Base-by-base conservation (phyloP, 2,797 vertebrate species). In the Darevskia mixta region DNA sequence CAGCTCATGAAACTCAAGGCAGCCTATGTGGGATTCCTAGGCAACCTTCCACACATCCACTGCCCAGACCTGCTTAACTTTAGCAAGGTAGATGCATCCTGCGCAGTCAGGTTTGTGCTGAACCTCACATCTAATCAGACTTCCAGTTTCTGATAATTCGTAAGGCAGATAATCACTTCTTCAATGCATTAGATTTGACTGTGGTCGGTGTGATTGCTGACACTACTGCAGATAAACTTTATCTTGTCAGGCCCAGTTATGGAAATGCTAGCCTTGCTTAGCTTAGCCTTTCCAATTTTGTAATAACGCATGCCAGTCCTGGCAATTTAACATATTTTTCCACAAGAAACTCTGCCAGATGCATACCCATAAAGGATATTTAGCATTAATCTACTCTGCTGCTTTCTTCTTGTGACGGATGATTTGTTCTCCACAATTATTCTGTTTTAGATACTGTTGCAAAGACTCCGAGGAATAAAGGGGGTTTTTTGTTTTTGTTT, bases 61-160 rank as follows among this genome's bases (percentile, higher is more conserved):
- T 7, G 43, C 25, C 41, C 38, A 77, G 38, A 27, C 25, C 69
- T n/a, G 27, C 69, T 71, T 71, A 71, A n/a, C 61, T 64, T 64
- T 64, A 64, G 61, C 61, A 71, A 76, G 41, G 8, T 43, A 43
- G 20, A 1, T 3, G 23, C 41, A 27, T 45, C 41, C 27, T 77
- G 17, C 4, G 3, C 8, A 7, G 1, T 76, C 38, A 43, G 75
- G 43, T 41, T 45, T 3, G 41, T 43, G 25, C 41, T 41, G 49
- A n/a, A 78, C 17, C 27, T 18, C 64, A 3, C 7, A 2, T 11
- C 25, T 81, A 76, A 76, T 80, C 61, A 85, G 55, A 80, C 58
- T 84, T 69, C 41, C 83, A 10, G 11, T 61, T 80, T 89, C 18
- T 88, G 41, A 75, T 72, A 58, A 92, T 83, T 81, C 17, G 83